phyloP scores from a whole-genome alignment of 1,140 invertebrate species.

The Chymomyza costata region DNA sequence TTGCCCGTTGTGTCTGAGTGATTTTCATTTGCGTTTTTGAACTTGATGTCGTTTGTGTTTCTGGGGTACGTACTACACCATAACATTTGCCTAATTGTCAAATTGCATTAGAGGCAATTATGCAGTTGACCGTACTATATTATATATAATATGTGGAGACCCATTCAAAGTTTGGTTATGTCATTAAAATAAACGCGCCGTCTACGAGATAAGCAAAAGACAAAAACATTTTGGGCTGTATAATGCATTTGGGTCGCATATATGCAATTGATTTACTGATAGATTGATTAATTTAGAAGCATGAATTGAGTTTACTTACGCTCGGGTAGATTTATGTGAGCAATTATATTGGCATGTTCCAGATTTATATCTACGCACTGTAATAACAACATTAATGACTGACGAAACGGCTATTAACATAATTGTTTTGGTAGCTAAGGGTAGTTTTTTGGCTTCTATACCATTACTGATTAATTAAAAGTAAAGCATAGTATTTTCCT shows the following conservation, averaged over 20 bases:
- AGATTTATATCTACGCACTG: slow-evolving; percentile 28
- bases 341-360: slow-evolving; percentile 9
- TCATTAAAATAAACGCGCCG: slow-evolving; percentile 30
- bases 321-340: slow-evolving; percentile 1
- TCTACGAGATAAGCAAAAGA: not conserved
- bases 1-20: too few species aligned
- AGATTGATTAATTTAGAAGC: slow-evolving; percentile 11
- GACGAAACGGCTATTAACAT: too few species aligned
- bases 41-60: not conserved
- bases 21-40: not conserved
- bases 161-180: slow-evolving; percentile 17
- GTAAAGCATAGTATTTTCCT: too few species aligned
- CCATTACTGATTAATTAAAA: too few species aligned
- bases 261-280: too few species aligned
- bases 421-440: too few species aligned
- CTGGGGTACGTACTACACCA: slow-evolving; percentile 5
- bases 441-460: too few species aligned
- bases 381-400: slow-evolving; percentile 5
- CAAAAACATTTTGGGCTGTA: slow-evolving; percentile 2
- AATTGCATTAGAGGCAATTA: slow-evolving; percentile 35
- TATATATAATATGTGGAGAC: slow-evolving; percentile 18
- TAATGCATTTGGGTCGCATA: slow-evolving; percentile 25
- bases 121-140: slow-evolving; percentile 16
- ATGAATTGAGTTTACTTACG: slow-evolving; percentile 16
- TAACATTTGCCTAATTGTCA: slow-evolving; percentile 26